A percentile compares a stretch with the other conserved stretches of the same genome.
phyloP scores from a whole-genome alignment of 2,888 invertebrate species.

The Hipparchia sbordonii region DNA sequence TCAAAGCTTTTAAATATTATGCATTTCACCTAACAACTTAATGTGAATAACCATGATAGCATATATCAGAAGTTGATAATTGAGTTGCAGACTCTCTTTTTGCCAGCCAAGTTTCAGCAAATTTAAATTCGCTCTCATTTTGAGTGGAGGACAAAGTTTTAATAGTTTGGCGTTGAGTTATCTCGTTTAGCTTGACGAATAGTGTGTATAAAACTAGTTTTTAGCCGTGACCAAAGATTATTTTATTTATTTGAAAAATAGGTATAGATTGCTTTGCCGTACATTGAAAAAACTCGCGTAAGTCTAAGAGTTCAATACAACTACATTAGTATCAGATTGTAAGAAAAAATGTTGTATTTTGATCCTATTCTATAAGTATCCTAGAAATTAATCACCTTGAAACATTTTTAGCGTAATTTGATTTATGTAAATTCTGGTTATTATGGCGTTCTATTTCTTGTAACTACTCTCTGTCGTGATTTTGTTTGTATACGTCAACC shows the following conservation, averaged over 20 bases:
- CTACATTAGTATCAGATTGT: too few species aligned
- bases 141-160: slow-evolving; percentile 23
- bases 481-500: background rate
- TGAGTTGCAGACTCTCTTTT: slow-evolving; percentile 24
- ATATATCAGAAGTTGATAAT: slow-evolving; percentile 25
- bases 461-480: too few species aligned
- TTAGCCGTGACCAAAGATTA: background rate
- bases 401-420: too few species aligned
- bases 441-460: too few species aligned
- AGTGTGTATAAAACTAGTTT: background rate
- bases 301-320: too few species aligned
- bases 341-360: too few species aligned
- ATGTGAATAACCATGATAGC: slow-evolving; percentile 21
- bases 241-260: too few species aligned
- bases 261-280: too few species aligned
- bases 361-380: too few species aligned
- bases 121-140: slow-evolving; percentile 26
- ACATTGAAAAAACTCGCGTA: too few species aligned
- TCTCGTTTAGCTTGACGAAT: slow-evolving; percentile 8
- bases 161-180: slow-evolving; percentile 23
- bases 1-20: background rate
- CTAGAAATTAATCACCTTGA: too few species aligned
- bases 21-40: slow-evolving; percentile 1
- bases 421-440: too few species aligned
- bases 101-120: slow-evolving; percentile 15